phyloP scores from a whole-genome alignment of 2,797 vertebrate species.

The Anniella stebbinsi region DNA sequence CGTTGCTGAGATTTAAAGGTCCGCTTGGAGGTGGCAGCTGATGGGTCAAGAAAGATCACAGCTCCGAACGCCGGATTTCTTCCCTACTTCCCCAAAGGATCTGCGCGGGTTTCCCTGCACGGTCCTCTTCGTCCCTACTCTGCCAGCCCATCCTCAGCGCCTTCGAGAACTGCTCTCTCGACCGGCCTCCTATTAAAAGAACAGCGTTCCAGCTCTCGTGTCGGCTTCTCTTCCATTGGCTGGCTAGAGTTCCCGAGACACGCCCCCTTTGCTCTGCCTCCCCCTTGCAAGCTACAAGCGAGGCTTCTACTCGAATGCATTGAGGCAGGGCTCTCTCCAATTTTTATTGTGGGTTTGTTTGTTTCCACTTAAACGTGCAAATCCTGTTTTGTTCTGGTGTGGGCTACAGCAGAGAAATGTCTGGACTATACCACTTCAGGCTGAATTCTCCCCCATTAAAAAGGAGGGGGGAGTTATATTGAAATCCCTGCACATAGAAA shows the following conservation, averaged over 20 bases:
- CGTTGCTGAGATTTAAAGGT: not conserved
- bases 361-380: not conserved
- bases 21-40: not conserved
- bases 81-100: not conserved
- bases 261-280: not conserved
- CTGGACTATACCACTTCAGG: not conserved
- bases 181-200: constrained; percentile 63
- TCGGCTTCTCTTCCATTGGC: constrained; percentile 24
- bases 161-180: not conserved
- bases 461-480: not conserved
- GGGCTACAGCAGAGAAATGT: not conserved
- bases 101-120: not conserved
- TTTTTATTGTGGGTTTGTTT: too few species aligned
- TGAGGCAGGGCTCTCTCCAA: not conserved
- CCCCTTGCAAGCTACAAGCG: not conserved
- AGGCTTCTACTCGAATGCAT: not conserved
- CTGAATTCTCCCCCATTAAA: not conserved
- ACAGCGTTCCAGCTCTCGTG: not conserved
- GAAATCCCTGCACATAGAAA: not conserved
- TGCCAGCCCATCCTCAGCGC: constrained; percentile 36
- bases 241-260: not conserved
- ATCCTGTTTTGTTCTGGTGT: not conserved
- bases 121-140: not conserved
- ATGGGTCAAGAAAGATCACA: too few species aligned
- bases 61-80: not conserved